These are phyloP conservation scores for Sinocyclocheilus anophthalmus DNA, from an alignment of 2,113 vertebrate species.

Conservation along the genomic window DNA sequence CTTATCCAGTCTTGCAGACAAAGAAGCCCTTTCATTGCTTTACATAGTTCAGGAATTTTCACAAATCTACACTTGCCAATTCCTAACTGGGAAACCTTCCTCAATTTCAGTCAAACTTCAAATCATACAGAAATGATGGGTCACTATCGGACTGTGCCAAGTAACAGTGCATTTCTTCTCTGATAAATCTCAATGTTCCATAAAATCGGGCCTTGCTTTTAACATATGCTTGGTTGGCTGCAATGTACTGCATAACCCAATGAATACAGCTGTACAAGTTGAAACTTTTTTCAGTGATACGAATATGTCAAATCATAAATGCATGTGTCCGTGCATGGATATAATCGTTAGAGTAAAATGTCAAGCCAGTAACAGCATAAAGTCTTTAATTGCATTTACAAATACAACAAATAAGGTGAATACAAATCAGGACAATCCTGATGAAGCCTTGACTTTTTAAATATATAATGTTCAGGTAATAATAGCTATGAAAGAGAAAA, in stretches of 20 bases:
- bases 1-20: slow-evolving; percentile 30
- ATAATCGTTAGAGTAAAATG: slow-evolving; percentile 18
- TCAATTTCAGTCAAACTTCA: slow-evolving; percentile 26
- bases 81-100: slow-evolving; percentile 22
- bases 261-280: slow-evolving; percentile 7
- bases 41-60: background rate
- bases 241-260: background rate
- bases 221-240: slow-evolving; percentile 26
- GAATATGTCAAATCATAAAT: slow-evolving; percentile 18
- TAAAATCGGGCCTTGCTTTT: slow-evolving; percentile 7
- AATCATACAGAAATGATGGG: slow-evolving; percentile 46
- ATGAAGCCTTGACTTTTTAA: slow-evolving; percentile 9
- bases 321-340: background rate
- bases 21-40: slow-evolving; percentile 15
- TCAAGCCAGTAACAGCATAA: slow-evolving; percentile 1
- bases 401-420: slow-evolving; percentile 19
- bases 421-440: slow-evolving; percentile 7
- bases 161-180: slow-evolving; percentile 22
- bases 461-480: background rate
- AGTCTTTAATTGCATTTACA: slow-evolving; percentile 17
- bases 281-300: background rate
- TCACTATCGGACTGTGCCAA: slow-evolving; percentile 11
- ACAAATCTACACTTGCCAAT: slow-evolving; percentile 18
- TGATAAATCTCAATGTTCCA: slow-evolving; percentile 38
- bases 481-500: background rate